phyloP scores from a whole-genome alignment of 2,888 invertebrate genomes.

The Luperina testacea region DNA sequence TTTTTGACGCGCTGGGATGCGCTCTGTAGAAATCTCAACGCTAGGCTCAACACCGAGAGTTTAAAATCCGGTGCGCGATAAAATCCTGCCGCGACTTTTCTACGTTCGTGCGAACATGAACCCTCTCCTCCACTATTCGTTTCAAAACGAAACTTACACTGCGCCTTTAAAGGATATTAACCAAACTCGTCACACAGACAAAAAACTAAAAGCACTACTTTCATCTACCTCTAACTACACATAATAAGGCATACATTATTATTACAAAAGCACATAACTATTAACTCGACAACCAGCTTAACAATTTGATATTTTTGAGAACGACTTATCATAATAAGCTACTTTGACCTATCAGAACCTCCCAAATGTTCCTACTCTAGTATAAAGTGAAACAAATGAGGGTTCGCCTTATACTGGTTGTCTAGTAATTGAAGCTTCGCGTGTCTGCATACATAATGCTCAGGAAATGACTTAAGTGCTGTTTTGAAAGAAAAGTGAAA shows the following conservation, averaged over 20 bases:
- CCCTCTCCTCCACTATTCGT: neutral
- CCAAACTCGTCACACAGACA: neutral
- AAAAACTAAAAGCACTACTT: constrained; percentile 13
- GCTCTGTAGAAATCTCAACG: too few relatives aligned
- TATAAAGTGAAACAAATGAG: constrained; percentile 48
- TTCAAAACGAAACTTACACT: neutral
- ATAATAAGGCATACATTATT: constrained; percentile 50
- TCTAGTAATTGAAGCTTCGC: constrained; percentile 71
- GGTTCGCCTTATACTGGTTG: constrained; percentile 58
- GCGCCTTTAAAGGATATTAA: neutral
- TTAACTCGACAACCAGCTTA: constrained; percentile 48
- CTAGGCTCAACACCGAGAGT: too few relatives aligned
- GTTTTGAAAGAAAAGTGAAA: constrained; percentile 68
- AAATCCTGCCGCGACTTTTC: too few relatives aligned
- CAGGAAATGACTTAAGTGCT: constrained; percentile 68
- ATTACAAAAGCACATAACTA: constrained; percentile 47
- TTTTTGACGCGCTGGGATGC: too few relatives aligned
- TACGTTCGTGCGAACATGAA: too few relatives aligned
- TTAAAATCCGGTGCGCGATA: too few relatives aligned
- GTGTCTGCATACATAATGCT: constrained; percentile 70
- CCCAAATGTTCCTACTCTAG: constrained; percentile 26
- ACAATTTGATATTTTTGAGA: constrained; percentile 55
- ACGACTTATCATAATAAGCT: constrained; percentile 41
- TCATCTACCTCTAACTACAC: constrained; percentile 39
- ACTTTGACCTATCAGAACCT: constrained; percentile 50